These are phyloP conservation scores for Polylopha cassiicola DNA, from an alignment of 2,888 invertebrate genomes.

Conservation along the genomic window DNA sequence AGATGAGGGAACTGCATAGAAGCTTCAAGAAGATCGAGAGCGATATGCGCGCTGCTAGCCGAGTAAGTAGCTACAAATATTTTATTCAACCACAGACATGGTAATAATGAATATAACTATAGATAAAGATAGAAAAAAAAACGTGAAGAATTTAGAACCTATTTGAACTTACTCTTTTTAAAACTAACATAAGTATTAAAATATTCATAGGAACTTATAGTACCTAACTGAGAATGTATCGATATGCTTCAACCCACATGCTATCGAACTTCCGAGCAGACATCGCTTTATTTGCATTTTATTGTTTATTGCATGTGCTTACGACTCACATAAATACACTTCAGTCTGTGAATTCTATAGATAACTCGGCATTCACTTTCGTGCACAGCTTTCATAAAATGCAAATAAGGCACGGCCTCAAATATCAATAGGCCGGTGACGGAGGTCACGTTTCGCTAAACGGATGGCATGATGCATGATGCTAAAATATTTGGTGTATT, in stretches of 20 bases:
- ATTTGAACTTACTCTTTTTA: too few relatives aligned
- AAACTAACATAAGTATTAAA: too few relatives aligned
- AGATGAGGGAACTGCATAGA: conserved; percentile 85
- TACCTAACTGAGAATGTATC: too few relatives aligned
- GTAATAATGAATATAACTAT: neutral
- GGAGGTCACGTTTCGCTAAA: conserved; percentile 13
- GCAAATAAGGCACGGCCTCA: conserved; percentile 65
- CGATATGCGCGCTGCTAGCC: conserved; percentile 71
- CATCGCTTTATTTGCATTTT: conserved; percentile 76
- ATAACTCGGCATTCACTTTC: conserved; percentile 51
- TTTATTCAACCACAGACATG: too few relatives aligned
- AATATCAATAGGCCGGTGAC: conserved; percentile 38
- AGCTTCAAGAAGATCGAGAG: conserved; percentile 84
- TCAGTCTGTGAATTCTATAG: conserved; percentile 44
- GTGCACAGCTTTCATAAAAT: conserved; percentile 76
- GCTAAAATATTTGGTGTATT: conserved; percentile 70
- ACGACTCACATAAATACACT: conserved; percentile 53
- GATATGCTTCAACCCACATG: conserved; percentile 44
- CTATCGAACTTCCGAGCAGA: conserved; percentile 48
- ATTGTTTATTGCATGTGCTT: conserved; percentile 75
- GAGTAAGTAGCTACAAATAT: too few relatives aligned
- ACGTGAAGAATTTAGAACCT: too few relatives aligned
- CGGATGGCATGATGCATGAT: conserved; percentile 67
- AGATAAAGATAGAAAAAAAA: too few relatives aligned
- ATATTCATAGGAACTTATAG: too few relatives aligned